These are phyloP conservation scores for Acanthopleura granulata DNA, from an alignment of 2,888 invertebrate genomes.

Conservation along the genomic window DNA sequence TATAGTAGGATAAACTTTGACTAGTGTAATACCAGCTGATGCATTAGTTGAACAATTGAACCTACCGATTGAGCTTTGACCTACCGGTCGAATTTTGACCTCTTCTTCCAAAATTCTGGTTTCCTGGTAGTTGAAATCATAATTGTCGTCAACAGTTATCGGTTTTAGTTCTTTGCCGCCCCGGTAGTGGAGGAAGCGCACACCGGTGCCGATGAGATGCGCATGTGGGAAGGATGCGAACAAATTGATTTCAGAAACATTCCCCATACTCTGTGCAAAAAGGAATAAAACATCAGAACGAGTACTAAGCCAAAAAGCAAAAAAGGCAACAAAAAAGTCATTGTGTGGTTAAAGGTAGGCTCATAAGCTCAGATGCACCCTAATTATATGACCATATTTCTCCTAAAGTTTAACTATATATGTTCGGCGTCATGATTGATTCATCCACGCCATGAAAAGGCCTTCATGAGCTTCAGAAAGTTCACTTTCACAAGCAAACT, in stretches of 20 bases:
- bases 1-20: not conserved
- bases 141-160: constrained; percentile 39
- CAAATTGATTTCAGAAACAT: constrained; percentile 33
- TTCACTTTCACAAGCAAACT: no score
- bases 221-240: constrained; percentile 44
- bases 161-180: constrained; percentile 44
- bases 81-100: constrained; percentile 25
- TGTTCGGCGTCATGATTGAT: no score
- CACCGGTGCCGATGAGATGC: constrained; percentile 39
- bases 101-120: constrained; percentile 27
- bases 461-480: no score
- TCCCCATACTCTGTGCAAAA: constrained; percentile 12
- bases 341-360: no score
- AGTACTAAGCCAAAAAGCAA: no score
- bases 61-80: constrained; percentile 1
- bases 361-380: no score
- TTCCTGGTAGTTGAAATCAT: constrained; percentile 52
- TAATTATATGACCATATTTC: no score
- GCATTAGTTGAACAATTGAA: not conserved
- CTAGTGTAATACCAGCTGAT: no score
- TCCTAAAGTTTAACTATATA: no score
- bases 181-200: constrained; percentile 41
- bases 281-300: no score
- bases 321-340: no score
- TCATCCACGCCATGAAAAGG: no score